A percentile compares a stretch with the other conserved stretches of the same genome.
Evolutionary conservation across 1,140 invertebrate genomes (phyloP).

Genomic region (Drosophila tani): DNA sequence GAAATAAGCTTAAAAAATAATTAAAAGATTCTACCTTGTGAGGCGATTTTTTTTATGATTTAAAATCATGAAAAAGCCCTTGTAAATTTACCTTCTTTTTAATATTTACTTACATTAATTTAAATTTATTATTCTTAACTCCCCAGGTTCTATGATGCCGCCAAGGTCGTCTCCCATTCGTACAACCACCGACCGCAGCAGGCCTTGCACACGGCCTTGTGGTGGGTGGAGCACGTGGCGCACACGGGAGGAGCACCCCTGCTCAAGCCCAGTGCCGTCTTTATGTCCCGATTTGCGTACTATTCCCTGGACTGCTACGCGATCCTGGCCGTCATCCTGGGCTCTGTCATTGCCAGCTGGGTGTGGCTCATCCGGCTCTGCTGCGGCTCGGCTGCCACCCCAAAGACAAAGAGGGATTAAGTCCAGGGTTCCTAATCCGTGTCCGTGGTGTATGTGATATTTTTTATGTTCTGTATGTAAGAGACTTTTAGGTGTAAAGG

Average conservation of each 20-base stretch:
- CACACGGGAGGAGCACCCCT: conserved; percentile 85
- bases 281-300: conserved; percentile 74
- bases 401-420: conserved; percentile 35
- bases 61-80: neutral
- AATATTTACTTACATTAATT: neutral
- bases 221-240: conserved; percentile 86
- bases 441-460: conserved; percentile 70
- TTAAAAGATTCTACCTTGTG: too few species aligned
- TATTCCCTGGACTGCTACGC: conserved; percentile 75
- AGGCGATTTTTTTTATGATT: accelerated
- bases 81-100: neutral
- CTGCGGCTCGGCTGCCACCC: conserved; percentile 25
- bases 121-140: too few species aligned
- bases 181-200: conserved; percentile 71
- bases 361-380: conserved; percentile 38
- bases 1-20: too few species aligned
- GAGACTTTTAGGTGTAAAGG: conserved; percentile 38
- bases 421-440: neutral
- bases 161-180: conserved; percentile 75
- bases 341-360: conserved; percentile 63
- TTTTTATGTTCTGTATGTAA: conserved; percentile 61
- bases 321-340: conserved; percentile 34
- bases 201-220: conserved; percentile 80
- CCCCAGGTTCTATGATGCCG: conserved; percentile 62
- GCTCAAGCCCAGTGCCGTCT: conserved; percentile 73